Evolutionary conservation across 2,888 invertebrate genomes (phyloP), one percentile per base, ranked within the genome.

Genomic region (Zeuzera pyrina): DNA sequence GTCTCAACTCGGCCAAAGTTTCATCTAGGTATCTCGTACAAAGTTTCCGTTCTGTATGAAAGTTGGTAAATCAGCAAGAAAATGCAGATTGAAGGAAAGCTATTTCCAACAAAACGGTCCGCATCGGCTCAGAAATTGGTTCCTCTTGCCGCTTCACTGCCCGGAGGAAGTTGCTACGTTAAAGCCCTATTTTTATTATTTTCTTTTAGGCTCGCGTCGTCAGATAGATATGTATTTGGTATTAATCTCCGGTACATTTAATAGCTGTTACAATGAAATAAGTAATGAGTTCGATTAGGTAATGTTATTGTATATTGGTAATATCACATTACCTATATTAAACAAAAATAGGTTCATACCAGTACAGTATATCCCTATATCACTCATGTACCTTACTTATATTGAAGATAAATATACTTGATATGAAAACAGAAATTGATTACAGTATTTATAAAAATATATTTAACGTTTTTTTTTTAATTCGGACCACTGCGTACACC

Each of bases 51-150:
- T 64, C 63, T 58, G 52, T 68, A 74, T 70, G 72, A 70, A 79
- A 81, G 71, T 83, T 81, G 73, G 77, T 78, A 81, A 81, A 81
- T 83, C 83, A 83, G 81, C 81, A 81, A 79, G 81, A 79, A 83
- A 81, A 81, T 83, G 81, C 77, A 81, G 81, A 83, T 83, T 78
- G 77, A 77, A 79, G 76, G 72, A 74, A 78, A 77, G 79, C 81
- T 78, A 81, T 81, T 81, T 78, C 71, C 77, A 79, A 81, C 78
- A 78, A 81, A 81, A 81, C 68, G 79, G 61, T 73, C 69, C 67
- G 65, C 70, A 76, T 73, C 74, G 79, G 74, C 74, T 65, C 77
- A 71, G 78, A 81, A 77, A 79, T 81, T 81, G 81, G 77, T 83
- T 78, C 70, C 61, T 66, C 68, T 67, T 58, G 60, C 59, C 76